Conservation (phyloP, 2,888 invertebrate species). For the Platyscelio sp. region DNA sequence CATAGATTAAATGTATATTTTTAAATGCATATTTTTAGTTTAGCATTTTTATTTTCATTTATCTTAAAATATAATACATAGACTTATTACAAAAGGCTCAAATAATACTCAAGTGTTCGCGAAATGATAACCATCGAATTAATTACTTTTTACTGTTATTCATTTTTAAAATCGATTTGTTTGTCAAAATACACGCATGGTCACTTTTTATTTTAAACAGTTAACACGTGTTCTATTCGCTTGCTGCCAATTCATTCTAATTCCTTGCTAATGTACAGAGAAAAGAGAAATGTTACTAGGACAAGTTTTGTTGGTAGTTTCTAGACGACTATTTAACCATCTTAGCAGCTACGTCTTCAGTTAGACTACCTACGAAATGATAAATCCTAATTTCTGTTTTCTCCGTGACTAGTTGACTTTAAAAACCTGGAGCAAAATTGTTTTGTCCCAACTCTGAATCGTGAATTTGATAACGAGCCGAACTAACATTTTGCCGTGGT, state of each 20-base stretch:
- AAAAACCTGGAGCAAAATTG: slow-evolving; percentile 18
- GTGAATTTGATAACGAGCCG: slow-evolving; percentile 54
- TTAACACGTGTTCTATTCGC: slow-evolving; percentile 46
- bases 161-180: slow-evolving; percentile 70
- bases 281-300: not conserved
- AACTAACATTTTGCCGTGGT: slow-evolving; percentile 55
- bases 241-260: slow-evolving; percentile 31
- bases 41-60: too few species aligned
- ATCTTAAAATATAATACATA: too few species aligned
- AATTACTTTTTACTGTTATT: too few species aligned
- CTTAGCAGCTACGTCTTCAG: too few species aligned
- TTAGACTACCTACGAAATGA: too few species aligned
- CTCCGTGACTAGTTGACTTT: slow-evolving; percentile 13
- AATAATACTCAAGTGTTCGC: slow-evolving; percentile 51
- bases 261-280: slow-evolving; percentile 7
- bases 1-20: too few species aligned
- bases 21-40: too few species aligned
- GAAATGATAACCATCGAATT: not conserved
- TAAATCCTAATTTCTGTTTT: slow-evolving; percentile 29
- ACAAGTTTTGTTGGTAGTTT: not conserved
- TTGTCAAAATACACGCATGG: slow-evolving; percentile 45
- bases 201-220: slow-evolving; percentile 29
- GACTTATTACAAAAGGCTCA: slow-evolving; percentile 58
- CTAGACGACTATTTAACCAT: not conserved
- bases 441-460: slow-evolving; percentile 27